These are phyloP conservation scores for Cremastinae sp. DNA, from an alignment of 2,888 invertebrate species.

Conservation along the genomic window DNA sequence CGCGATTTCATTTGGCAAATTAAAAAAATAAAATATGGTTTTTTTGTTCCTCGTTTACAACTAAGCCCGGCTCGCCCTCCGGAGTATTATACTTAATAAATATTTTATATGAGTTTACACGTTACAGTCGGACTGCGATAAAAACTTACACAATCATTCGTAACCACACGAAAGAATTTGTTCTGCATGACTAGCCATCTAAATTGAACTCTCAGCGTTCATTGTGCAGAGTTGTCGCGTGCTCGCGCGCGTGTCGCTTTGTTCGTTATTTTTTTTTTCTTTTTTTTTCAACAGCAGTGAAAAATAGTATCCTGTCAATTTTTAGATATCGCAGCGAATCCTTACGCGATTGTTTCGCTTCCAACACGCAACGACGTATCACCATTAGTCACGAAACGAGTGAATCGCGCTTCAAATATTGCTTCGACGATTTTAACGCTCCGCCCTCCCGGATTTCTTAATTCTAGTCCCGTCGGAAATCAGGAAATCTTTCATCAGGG, in stretches of 20 bases:
- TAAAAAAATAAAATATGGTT: neutral
- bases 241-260: neutral
- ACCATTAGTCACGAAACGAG: conserved; percentile 20
- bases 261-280: conserved; percentile 7
- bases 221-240: neutral
- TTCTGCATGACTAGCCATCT: conserved; percentile 54
- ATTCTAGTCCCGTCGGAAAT: conserved; percentile 25
- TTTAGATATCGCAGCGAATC: conserved; percentile 11
- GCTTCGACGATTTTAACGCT: conserved; percentile 54
- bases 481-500: conserved; percentile 1
- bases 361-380: conserved; percentile 30
- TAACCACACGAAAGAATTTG: conserved; percentile 47
- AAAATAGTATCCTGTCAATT: conserved; percentile 40
- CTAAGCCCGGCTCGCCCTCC: conserved; percentile 32
- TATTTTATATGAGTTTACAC: conserved; percentile 51
- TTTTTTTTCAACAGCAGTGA: conserved; percentile 3
- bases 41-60: neutral
- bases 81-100: conserved; percentile 55
- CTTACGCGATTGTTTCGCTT: conserved; percentile 12
- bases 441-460: conserved; percentile 21
- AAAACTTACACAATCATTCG: conserved; percentile 52
- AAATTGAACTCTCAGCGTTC: conserved; percentile 49
- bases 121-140: conserved; percentile 55
- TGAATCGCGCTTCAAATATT: conserved; percentile 27
- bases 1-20: neutral